Conservation (phyloP, 2,888 invertebrate genomes). For the Altica lythri region DNA sequence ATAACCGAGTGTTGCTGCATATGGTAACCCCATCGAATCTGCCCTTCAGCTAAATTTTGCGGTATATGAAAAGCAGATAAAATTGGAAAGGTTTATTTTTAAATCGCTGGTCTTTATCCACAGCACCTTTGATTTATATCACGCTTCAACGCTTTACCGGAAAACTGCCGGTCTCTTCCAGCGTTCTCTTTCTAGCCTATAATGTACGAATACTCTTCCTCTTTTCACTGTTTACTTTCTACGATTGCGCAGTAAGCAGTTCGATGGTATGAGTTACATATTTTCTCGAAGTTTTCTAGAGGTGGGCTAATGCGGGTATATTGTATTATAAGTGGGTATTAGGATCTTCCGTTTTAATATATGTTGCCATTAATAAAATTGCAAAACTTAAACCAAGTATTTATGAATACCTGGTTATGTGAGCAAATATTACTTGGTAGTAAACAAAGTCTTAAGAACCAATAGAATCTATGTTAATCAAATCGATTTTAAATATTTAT, state of each 20-base stretch:
- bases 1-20: too few relatives aligned
- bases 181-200: conserved; percentile 17
- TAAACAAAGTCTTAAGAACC: neutral
- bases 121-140: conserved; percentile 39
- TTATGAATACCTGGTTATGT: neutral
- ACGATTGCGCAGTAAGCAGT: conserved; percentile 20
- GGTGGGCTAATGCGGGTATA: conserved; percentile 1
- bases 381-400: neutral
- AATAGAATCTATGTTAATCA: neutral
- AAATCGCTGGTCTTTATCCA: conserved; percentile 30
- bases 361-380: neutral
- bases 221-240: conserved; percentile 9
- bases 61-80: conserved; percentile 30
- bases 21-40: too few relatives aligned
- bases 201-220: conserved; percentile 2
- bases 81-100: conserved; percentile 31
- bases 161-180: conserved; percentile 31
- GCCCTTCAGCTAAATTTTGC: conserved; percentile 10
- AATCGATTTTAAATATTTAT: too few relatives aligned
- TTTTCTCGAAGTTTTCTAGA: conserved; percentile 4
- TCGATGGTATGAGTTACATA: conserved; percentile 9
- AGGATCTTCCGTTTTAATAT: neutral
- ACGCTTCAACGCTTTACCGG: conserved; percentile 36
- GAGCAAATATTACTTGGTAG: neutral
- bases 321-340: neutral